A percentile compares a stretch with the other conserved stretches of the same genome.
These are phyloP conservation scores for Maccullochella peelii DNA, from an alignment of 2,113 vertebrate species.

Conservation along the genomic window DNA sequence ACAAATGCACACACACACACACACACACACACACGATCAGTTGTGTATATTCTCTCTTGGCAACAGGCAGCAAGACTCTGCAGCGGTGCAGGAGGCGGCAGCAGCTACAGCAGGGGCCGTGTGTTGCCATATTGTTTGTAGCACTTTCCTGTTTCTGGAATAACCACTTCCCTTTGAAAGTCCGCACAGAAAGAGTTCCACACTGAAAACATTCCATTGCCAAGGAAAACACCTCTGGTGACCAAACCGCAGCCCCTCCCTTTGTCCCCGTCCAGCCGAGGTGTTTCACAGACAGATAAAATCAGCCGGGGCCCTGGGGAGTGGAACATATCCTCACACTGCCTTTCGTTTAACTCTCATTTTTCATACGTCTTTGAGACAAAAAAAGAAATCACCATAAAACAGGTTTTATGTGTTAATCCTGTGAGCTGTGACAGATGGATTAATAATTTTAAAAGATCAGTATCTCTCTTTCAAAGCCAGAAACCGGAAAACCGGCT, in stretches of 20 bases:
- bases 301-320: constrained; percentile 63
- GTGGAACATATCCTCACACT: constrained; percentile 47
- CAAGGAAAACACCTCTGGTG: constrained; percentile 87
- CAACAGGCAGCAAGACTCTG: constrained; percentile 52
- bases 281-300: constrained; percentile 72
- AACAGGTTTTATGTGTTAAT: constrained; percentile 47
- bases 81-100: constrained; percentile 39
- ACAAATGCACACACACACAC: constrained; percentile 45
- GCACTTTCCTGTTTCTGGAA: constrained; percentile 86
- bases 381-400: constrained; percentile 4
- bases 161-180: constrained; percentile 81
- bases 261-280: constrained; percentile 66
- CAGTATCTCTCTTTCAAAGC: constrained; percentile 20
- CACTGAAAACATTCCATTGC: constrained; percentile 79
- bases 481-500: not conserved
- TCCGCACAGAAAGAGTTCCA: constrained; percentile 66
- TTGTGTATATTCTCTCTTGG: constrained; percentile 61
- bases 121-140: constrained; percentile 81
- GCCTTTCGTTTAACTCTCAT: constrained; percentile 51
- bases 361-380: constrained; percentile 27
- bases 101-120: constrained; percentile 66
- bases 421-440: constrained; percentile 34
- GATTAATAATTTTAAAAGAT: constrained; percentile 46
- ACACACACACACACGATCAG: constrained; percentile 34
- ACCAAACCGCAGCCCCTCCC: constrained; percentile 75